Evolutionary conservation across 1,140 invertebrate genomes (phyloP).

Genomic region (Oreohelix idahoensis): DNA sequence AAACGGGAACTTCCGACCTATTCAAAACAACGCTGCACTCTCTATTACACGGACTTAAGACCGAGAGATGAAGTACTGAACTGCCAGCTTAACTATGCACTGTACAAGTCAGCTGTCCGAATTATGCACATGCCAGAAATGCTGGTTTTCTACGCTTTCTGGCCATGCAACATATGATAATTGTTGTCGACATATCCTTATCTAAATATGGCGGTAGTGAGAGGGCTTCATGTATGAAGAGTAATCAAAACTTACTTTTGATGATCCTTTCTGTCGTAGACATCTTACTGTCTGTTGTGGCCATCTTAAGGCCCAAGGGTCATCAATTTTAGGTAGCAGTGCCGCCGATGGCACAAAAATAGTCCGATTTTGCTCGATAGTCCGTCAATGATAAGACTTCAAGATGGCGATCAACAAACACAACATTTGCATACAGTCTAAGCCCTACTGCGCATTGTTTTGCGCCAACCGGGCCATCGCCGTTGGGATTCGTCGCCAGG

Average conservation of each 20-base stretch:
- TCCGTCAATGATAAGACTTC: conserved; percentile 58
- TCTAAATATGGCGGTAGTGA: conserved; percentile 56
- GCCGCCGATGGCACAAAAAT: conserved; percentile 64
- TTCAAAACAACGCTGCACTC: too few species aligned
- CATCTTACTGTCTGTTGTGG: conserved; percentile 76
- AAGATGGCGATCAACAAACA: conserved; percentile 74
- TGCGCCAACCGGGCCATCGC: conserved; percentile 71
- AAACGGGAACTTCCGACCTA: too few species aligned
- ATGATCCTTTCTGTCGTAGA: conserved; percentile 82
- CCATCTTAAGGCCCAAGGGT: conserved; percentile 65
- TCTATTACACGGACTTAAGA: too few species aligned
- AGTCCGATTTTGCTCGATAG: conserved; percentile 59
- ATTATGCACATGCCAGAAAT: too few species aligned
- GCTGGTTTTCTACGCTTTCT: not conserved
- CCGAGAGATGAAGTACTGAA: too few species aligned
- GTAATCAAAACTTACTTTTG: conserved; percentile 78
- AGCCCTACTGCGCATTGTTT: conserved; percentile 65
- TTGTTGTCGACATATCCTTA: conserved; percentile 43
- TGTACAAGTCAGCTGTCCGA: too few species aligned
- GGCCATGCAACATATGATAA: conserved; percentile 39
- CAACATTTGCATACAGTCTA: conserved; percentile 71
- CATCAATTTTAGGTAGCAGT: conserved; percentile 53
- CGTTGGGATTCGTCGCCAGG: conserved; percentile 51
- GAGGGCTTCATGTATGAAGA: conserved; percentile 41
- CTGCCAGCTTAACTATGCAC: too few species aligned